Evolutionary conservation across 2,888 invertebrate species (phyloP).

Genomic region (Limenitis camilla): DNA sequence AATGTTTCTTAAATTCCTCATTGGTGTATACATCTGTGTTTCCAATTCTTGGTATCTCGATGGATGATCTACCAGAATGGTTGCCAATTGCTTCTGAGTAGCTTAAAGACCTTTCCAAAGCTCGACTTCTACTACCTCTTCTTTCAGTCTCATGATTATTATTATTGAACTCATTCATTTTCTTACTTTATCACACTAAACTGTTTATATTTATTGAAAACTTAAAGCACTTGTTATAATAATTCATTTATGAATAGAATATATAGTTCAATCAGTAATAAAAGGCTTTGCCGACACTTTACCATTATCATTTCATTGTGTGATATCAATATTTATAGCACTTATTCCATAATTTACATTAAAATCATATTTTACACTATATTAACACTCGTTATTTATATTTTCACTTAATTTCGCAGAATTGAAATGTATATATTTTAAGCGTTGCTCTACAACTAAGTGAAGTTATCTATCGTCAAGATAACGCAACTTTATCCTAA

Average conservation of each 20-base stretch:
- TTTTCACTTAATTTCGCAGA: not conserved
- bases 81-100: conserved; percentile 66
- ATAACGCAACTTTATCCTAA: conserved; percentile 46
- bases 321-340: not conserved
- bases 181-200: not conserved
- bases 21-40: conserved; percentile 61
- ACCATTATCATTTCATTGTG: not conserved
- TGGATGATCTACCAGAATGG: conserved; percentile 49
- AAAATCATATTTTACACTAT: not conserved
- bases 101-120: conserved; percentile 58
- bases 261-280: not conserved
- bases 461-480: conserved; percentile 34
- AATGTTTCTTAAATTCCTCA: conserved; percentile 62
- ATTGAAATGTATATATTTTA: conserved; percentile 18
- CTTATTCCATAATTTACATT: not conserved
- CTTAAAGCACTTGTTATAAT: not conserved
- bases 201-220: not conserved
- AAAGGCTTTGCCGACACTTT: conserved; percentile 1
- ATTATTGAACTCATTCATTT: not conserved
- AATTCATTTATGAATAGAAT: not conserved
- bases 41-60: conserved; percentile 57
- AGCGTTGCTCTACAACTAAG: conserved; percentile 30
- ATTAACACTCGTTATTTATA: not conserved
- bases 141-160: conserved; percentile 24
- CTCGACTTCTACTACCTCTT: conserved; percentile 46